Base-by-base conservation (phyloP, 2,888 invertebrate species). In the Zhuqinia jingwanae region DNA sequence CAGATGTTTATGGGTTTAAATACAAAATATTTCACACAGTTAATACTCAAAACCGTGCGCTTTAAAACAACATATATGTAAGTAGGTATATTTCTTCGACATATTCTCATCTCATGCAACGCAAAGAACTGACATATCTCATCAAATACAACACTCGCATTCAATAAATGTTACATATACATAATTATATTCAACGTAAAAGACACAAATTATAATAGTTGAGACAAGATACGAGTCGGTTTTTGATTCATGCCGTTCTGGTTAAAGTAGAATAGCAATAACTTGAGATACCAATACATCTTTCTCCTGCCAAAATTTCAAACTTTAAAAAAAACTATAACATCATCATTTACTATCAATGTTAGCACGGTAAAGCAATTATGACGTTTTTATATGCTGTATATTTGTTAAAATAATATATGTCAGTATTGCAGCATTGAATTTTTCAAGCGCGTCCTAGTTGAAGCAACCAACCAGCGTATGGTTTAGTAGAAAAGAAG, bases 231-330 rank as follows among this genome's bases (percentile, higher is more conserved):
- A 45, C 58, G 22, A 53, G 77, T 60, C 65, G 53, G 76, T 75
- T 77, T 85, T 80, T 85, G 85, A 85, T 85, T 80, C 75, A 85
- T 85, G 76, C 36, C 85, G 85, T 80, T 85, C 73, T 80, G 85
- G 80, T 85, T 85, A 85, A 85, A 85, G 58, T 80, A 80, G 68
- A 85, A 85, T 85, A 76, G 80, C 80, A 80, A 80, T 76, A 75
- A 79, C 79, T 79, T 73, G 13, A 70, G 17, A 25, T 76, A 65
- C 75, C 85, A 85, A 85, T 80, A 80, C 79, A 85, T 76, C 53
- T 53, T 27, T 85, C n/a, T 56, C 11, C 65, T 85, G 85, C 85
- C 85, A 85, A 85, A 85, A 60, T 78, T 47, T 79, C 36, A 68
- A 15, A 20, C 25, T 36, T 75, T 63, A 60, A 42, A 25, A 5